phyloP scores from a whole-genome alignment of 2,888 invertebrate species.

The Gastrophysa polygoni region DNA sequence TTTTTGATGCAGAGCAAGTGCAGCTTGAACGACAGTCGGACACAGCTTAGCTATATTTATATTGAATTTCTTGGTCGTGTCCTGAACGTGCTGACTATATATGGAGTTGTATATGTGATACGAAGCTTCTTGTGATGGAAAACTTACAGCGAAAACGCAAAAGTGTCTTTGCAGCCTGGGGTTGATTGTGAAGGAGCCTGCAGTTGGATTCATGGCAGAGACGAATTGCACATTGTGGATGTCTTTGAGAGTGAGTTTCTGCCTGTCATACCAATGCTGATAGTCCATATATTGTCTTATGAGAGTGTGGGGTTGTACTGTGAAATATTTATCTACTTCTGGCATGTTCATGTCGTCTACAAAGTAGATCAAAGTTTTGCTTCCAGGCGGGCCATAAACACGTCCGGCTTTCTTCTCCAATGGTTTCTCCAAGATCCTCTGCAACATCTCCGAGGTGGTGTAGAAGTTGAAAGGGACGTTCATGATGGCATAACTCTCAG shows the following conservation, averaged over 20 bases:
- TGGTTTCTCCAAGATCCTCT: conserved; percentile 86
- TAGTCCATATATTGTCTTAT: conserved; percentile 94
- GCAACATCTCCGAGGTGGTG: conserved; percentile 91
- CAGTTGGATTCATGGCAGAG: conserved; percentile 96
- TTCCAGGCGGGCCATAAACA: conserved; percentile 93
- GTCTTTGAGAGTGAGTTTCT: conserved; percentile 84
- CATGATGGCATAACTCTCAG: conserved; percentile 79
- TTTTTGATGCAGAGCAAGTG: conserved; percentile 77
- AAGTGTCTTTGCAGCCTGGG: conserved; percentile 88
- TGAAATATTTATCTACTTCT: conserved; percentile 92
- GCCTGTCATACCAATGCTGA: conserved; percentile 92
- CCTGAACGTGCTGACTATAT: conserved; percentile 74
- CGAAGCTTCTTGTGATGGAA: conserved; percentile 82
- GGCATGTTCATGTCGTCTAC: conserved; percentile 98
- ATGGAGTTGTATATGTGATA: conserved; percentile 85
- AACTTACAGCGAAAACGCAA: conserved; percentile 86
- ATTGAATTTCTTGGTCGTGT: conserved; percentile 71
- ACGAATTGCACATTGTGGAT: conserved; percentile 94
- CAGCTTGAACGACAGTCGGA: conserved; percentile 70
- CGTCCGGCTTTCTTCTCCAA: conserved; percentile 94
- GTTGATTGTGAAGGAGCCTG: conserved; percentile 94
- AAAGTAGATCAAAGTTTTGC: conserved; percentile 89
- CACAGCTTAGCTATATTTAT: conserved; percentile 65
- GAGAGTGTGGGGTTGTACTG: conserved; percentile 93
- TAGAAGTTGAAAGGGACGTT: conserved; percentile 96